These are phyloP conservation scores for Empis stercorea DNA, from an alignment of 2,888 invertebrate genomes.

Conservation along the genomic window DNA sequence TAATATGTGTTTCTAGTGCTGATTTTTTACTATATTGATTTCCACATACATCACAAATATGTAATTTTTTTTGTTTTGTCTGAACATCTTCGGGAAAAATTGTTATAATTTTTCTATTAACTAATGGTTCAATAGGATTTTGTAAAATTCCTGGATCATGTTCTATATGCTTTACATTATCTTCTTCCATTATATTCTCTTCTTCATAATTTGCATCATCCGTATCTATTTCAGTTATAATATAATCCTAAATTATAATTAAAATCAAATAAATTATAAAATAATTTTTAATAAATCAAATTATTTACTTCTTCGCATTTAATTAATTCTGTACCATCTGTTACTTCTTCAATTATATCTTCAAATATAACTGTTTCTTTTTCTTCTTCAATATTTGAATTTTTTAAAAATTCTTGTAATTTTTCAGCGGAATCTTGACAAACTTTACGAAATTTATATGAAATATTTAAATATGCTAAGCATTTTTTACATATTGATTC, in stretches of 20 bases:
- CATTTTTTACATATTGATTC: constrained; percentile 28
- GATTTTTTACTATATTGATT: constrained; percentile 32
- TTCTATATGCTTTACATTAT: constrained; percentile 5
- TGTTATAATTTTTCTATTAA: constrained; percentile 16
- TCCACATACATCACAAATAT: constrained; percentile 32
- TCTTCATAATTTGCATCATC: background rate
- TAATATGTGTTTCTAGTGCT: constrained; percentile 31
- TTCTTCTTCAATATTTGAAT: constrained; percentile 6
- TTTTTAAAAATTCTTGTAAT: constrained; percentile 13
- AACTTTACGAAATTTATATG: constrained; percentile 30
- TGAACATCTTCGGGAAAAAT: constrained; percentile 18
- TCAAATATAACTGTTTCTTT: background rate
- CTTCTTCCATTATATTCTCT: constrained; percentile 1
- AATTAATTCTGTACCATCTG: constrained; percentile 7
- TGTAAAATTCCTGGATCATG: constrained; percentile 6
- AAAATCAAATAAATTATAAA: too few species aligned
- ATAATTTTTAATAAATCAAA: background rate
- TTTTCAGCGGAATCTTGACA: constrained; percentile 26
- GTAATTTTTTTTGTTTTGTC: background rate
- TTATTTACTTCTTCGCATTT: constrained; percentile 5
- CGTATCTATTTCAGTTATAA: background rate
- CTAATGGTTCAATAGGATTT: background rate
- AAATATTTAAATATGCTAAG: constrained; percentile 24
- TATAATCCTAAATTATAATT: too few species aligned
- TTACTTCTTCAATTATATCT: constrained; percentile 12